Percentiles rank a stretch among this genome's conserved stretches.
These are phyloP conservation scores for Eurystomus glaucurus DNA, from an alignment of 2,797 vertebrate genomes.

Conservation along the genomic window DNA sequence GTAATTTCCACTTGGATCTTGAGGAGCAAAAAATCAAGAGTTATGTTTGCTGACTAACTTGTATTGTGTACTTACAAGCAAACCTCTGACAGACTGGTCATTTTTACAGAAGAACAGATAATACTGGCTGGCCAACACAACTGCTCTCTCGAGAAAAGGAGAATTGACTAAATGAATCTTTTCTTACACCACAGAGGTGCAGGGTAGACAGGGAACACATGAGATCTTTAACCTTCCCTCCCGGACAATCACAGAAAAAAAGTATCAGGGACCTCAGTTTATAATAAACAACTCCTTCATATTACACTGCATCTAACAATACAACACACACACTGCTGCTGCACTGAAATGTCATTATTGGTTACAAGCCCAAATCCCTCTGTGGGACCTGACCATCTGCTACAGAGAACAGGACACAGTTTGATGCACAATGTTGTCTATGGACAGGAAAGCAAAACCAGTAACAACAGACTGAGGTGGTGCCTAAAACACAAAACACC, in stretches of 20 bases:
- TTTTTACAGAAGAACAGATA: conserved; percentile 5
- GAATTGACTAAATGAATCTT: background rate
- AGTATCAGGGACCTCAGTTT: background rate
- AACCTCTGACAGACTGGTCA: background rate
- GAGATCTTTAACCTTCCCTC: conserved; percentile 40
- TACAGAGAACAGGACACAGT: background rate
- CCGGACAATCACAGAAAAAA: background rate
- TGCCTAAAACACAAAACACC: background rate
- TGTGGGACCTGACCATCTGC: conserved; percentile 38
- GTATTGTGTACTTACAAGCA: background rate
- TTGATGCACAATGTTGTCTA: background rate
- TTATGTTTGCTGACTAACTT: background rate
- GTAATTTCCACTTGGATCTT: background rate
- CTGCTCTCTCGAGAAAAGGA: background rate
- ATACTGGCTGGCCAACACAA: background rate
- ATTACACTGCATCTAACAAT: background rate
- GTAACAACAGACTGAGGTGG: background rate
- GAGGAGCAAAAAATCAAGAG: background rate
- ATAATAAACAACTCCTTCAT: conserved; percentile 14
- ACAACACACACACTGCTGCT: background rate
- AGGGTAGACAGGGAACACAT: background rate
- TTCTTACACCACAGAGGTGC: background rate
- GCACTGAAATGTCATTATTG: conserved; percentile 16
- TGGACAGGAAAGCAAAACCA: background rate
- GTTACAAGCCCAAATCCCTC: conserved; percentile 49